Percentiles rank a stretch among this genome's conserved stretches.
Evolutionary conservation across 1,140 invertebrate genomes (phyloP).

Genomic region (Brachionus calyciflorus): DNA sequence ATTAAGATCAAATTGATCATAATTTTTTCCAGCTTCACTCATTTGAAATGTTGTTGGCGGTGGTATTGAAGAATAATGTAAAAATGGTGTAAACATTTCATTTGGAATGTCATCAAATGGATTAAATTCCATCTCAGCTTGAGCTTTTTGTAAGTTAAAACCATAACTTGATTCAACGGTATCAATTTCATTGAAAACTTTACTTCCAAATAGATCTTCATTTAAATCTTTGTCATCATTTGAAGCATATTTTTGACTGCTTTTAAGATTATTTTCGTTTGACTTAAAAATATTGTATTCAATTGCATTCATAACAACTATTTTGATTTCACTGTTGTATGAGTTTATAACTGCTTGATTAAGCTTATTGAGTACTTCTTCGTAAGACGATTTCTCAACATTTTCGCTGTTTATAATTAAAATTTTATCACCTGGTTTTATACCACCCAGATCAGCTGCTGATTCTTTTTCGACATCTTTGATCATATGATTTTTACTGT

Average conservation of each 20-base stretch:
- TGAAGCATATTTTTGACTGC: not conserved
- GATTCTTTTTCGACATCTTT: not conserved
- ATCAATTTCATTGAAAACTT: not conserved
- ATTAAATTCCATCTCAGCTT: not conserved
- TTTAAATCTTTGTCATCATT: not conserved
- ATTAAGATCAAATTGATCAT: not conserved
- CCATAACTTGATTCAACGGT: not conserved
- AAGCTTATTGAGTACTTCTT: not conserved
- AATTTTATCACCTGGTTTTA: conserved; percentile 36
- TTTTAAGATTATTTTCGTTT: not conserved
- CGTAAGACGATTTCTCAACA: not conserved
- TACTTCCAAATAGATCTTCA: not conserved
- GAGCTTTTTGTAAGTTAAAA: not conserved
- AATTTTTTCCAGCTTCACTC: not conserved
- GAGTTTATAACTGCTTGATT: not conserved
- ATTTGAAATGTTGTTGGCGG: conserved; percentile 4
- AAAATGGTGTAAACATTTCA: conserved; percentile 35
- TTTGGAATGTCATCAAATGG: conserved; percentile 20
- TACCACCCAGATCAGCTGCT: not conserved
- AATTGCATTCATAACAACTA: conserved; percentile 37
- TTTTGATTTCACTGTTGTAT: not conserved
- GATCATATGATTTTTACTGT: conserved; percentile 15
- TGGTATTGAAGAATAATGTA: conserved; percentile 24
- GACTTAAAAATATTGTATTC: conserved; percentile 27
- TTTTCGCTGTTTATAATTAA: not conserved